These are phyloP conservation scores for Trachops cirrhosus DNA, from an alignment of 2,797 vertebrate genomes.

Conservation along the genomic window DNA sequence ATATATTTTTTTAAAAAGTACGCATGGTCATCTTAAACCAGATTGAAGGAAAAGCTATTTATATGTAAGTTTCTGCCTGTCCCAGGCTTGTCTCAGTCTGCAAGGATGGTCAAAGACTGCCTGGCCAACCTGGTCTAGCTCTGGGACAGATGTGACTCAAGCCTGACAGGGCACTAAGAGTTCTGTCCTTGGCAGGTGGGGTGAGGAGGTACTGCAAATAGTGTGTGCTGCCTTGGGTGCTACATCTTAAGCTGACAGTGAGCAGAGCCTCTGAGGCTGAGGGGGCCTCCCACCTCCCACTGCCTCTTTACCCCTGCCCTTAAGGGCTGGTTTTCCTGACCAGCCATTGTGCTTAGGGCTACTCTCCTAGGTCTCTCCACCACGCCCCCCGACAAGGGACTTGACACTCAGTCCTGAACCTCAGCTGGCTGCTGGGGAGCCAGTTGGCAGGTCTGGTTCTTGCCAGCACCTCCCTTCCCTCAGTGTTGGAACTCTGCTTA, in stretches of 20 bases:
- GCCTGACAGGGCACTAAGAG: not conserved
- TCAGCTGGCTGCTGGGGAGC: not conserved
- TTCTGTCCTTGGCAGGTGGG: not conserved
- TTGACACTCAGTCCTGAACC: not conserved
- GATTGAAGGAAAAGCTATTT: slow-evolving; percentile 5
- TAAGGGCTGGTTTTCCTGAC: slow-evolving; percentile 20
- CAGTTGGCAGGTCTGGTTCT: not conserved
- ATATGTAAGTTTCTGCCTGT: not conserved
- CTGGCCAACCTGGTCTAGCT: not conserved
- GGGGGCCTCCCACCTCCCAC: not conserved
- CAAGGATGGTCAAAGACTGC: not conserved
- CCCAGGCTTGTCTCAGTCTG: not conserved
- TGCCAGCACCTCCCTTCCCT: not conserved
- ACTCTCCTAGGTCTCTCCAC: not conserved
- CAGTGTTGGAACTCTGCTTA: not conserved
- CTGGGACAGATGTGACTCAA: not conserved
- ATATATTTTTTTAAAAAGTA: not conserved
- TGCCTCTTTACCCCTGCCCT: not conserved
- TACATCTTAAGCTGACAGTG: not conserved
- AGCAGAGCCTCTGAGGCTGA: not conserved
- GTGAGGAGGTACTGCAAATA: not conserved
- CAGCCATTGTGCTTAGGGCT: not conserved
- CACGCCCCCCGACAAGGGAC: not conserved
- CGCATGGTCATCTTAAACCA: not conserved
- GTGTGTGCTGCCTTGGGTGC: not conserved